A percentile compares a stretch with the other conserved stretches of the same genome.
These are phyloP conservation scores for Hypsopygia costalis DNA, from an alignment of 2,888 invertebrate species.

Conservation along the genomic window DNA sequence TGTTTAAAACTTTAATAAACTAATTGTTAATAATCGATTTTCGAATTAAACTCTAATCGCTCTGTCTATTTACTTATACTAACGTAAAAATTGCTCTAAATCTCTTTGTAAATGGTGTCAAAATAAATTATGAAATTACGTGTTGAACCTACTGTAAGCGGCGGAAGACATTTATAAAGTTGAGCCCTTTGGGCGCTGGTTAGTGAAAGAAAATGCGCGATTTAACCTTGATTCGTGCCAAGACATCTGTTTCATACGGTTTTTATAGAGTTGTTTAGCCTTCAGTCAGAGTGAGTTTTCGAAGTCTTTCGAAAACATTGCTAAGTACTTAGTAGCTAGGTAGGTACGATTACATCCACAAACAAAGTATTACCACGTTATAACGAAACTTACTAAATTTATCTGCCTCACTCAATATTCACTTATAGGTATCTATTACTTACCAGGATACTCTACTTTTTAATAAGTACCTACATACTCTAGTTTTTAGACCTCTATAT, in stretches of 20 bases:
- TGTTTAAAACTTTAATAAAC: neutral
- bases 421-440: too few relatives aligned
- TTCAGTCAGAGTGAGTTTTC: neutral
- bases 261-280: constrained; percentile 6
- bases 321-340: too few relatives aligned
- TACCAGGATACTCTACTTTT: too few relatives aligned
- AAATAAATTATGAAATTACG: constrained; percentile 50
- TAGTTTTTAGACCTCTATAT: too few relatives aligned
- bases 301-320: neutral
- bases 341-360: too few relatives aligned
- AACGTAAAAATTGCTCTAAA: constrained; percentile 34
- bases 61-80: constrained; percentile 27
- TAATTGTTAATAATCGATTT: neutral
- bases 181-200: constrained; percentile 24
- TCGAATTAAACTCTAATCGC: constrained; percentile 24
- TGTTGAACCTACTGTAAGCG: constrained; percentile 55
- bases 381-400: too few relatives aligned
- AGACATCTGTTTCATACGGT: constrained; percentile 25
- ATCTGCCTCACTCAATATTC: too few relatives aligned
- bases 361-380: too few relatives aligned
- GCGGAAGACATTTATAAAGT: constrained; percentile 43
- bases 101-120: constrained; percentile 43
- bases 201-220: constrained; percentile 21
- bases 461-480: too few relatives aligned
- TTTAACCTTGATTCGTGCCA: constrained; percentile 20